These are phyloP conservation scores for Trematomus loennbergii DNA, from an alignment of 2,113 vertebrate species.

Conservation along the genomic window DNA sequence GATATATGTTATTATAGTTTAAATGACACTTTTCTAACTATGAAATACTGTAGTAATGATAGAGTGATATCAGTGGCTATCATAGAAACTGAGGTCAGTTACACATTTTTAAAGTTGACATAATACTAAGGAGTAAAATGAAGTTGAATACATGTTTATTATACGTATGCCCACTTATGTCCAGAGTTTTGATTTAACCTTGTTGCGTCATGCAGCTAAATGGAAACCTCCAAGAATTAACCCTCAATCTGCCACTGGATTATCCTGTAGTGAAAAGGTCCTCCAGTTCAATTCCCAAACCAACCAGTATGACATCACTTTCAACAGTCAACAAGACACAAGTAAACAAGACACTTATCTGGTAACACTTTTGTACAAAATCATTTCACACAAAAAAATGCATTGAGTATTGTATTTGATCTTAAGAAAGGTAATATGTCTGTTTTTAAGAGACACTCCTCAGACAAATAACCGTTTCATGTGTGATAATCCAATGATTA, in stretches of 20 bases:
- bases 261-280: slow-evolving; percentile 24
- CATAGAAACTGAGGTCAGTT: background rate
- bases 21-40: background rate
- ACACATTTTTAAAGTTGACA: no score
- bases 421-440: background rate
- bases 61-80: background rate
- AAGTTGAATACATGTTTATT: no score
- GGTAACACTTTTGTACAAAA: background rate
- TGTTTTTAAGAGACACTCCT: background rate
- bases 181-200: no score
- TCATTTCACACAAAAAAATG: background rate
- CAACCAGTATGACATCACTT: slow-evolving; percentile 24
- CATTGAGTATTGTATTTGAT: background rate
- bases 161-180: no score
- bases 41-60: background rate
- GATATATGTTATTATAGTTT: background rate
- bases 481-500: no score
- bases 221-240: background rate
- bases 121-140: no score
- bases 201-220: background rate
- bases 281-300: slow-evolving; percentile 36
- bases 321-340: background rate
- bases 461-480: no score
- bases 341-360: background rate
- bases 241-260: slow-evolving; percentile 3